These are phyloP conservation scores for Borostomias antarcticus DNA, from an alignment of 2,797 vertebrate species.

Conservation along the genomic window DNA sequence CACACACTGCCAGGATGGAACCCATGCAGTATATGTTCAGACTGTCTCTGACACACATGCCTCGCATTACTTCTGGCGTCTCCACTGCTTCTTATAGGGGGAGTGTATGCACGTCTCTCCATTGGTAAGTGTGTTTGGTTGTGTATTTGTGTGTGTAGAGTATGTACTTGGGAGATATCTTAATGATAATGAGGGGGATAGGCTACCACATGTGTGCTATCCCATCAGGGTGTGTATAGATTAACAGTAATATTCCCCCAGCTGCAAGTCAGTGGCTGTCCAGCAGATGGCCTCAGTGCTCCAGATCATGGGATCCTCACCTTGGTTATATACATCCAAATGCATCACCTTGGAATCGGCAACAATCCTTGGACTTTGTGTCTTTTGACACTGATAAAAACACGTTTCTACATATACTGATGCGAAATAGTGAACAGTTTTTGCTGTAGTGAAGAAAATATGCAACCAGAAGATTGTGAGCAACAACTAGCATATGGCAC, in stretches of 20 bases:
- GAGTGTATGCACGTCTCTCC: slow-evolving; percentile 23
- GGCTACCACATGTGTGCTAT: no score
- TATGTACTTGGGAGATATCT: neutral
- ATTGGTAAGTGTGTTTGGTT: slow-evolving; percentile 7
- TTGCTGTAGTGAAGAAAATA: no score
- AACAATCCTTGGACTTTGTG: slow-evolving; percentile 51
- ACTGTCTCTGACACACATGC: slow-evolving; percentile 62
- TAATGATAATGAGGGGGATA: no score
- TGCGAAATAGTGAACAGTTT: no score
- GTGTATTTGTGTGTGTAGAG: slow-evolving; percentile 20
- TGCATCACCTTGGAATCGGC: slow-evolving; percentile 35
- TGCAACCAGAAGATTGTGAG: no score
- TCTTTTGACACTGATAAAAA: slow-evolving; percentile 11
- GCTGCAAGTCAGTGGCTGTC: slow-evolving; percentile 43
- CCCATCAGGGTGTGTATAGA: no score
- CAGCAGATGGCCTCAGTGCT: slow-evolving; percentile 69
- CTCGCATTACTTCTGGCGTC: slow-evolving; percentile 67
- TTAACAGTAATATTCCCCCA: no score
- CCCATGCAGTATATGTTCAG: slow-evolving; percentile 35
- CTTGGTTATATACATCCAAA: slow-evolving; percentile 10
- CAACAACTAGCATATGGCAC: no score
- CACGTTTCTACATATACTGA: no score
- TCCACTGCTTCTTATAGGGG: slow-evolving; percentile 23
- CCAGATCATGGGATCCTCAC: slow-evolving; percentile 44
- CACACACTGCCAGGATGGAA: slow-evolving; percentile 40